A percentile compares a stretch with the other conserved stretches of the same genome.
Evolutionary conservation across 2,888 invertebrate genomes (phyloP).

Genomic region (Drosophila phalerata): DNA sequence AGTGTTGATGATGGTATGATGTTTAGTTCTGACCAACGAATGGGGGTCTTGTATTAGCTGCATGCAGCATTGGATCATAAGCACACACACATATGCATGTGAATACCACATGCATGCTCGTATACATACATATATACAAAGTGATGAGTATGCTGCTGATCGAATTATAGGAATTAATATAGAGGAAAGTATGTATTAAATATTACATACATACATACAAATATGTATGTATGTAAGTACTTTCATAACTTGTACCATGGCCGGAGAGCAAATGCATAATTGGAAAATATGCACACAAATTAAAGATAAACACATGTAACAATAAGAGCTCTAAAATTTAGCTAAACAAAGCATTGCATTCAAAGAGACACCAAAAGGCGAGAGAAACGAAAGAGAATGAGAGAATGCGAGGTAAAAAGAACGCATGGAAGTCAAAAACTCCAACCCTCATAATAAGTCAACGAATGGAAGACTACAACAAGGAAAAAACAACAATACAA

Average conservation of each 20-base stretch:
- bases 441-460: slow-evolving; percentile 76
- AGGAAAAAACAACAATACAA: slow-evolving; percentile 58
- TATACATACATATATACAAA: not conserved
- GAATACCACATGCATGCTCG: not conserved
- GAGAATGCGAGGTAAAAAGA: slow-evolving; percentile 57
- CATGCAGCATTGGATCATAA: slow-evolving; percentile 30
- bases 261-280: slow-evolving; percentile 55
- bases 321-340: slow-evolving; percentile 69
- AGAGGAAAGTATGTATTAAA: not conserved
- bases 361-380: slow-evolving; percentile 53
- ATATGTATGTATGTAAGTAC: not conserved
- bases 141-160: slow-evolving; percentile 8
- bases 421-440: slow-evolving; percentile 73
- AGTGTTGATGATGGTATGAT: slow-evolving; percentile 34
- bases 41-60: slow-evolving; percentile 24
- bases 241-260: slow-evolving; percentile 7
- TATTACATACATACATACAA: not conserved
- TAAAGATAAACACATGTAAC: slow-evolving; percentile 75
- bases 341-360: slow-evolving; percentile 77
- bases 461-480: slow-evolving; percentile 74
- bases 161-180: slow-evolving; percentile 9
- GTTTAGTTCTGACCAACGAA: slow-evolving; percentile 43
- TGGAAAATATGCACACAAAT: slow-evolving; percentile 73
- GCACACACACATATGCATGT: not conserved
- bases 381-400: slow-evolving; percentile 46